These are phyloP conservation scores for Peromyscus maniculatus DNA, from an alignment of 2,113 vertebrate genomes.

Conservation along the genomic window DNA sequence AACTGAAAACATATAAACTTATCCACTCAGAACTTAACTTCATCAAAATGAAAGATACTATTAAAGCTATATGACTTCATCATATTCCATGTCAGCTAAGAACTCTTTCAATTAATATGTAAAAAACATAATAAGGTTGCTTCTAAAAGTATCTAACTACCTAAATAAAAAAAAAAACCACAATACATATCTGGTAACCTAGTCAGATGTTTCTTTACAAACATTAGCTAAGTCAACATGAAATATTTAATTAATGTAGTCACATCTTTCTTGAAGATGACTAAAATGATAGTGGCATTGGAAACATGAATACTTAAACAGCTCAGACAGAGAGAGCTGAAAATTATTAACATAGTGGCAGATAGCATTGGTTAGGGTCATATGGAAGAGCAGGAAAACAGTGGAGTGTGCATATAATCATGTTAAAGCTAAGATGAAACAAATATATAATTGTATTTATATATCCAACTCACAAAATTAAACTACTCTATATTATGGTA, in stretches of 20 bases:
- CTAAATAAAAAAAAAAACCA: neutral
- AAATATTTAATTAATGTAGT: neutral
- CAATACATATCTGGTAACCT: neutral
- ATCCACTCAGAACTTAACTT: neutral
- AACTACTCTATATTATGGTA: neutral
- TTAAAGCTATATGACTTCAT: neutral
- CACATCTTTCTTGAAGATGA: neutral
- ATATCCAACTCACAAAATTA: neutral
- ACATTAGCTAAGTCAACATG: neutral
- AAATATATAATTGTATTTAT: neutral
- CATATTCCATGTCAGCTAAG: neutral
- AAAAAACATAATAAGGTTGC: neutral
- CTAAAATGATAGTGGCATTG: neutral
- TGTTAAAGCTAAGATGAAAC: neutral
- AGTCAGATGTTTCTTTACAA: neutral
- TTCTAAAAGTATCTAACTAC: neutral
- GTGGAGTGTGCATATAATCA: neutral
- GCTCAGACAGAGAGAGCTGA: neutral
- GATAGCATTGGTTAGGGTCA: too few relatives aligned
- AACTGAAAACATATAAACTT: neutral
- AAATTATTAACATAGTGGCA: neutral
- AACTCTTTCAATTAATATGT: neutral
- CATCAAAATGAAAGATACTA: slow-evolving; percentile 17
- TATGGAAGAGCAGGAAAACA: neutral
- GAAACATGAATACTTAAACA: neutral